Percentiles rank a stretch among this genome's conserved stretches.
Evolutionary conservation across 2,888 invertebrate species (phyloP).

Genomic region (Escarpia spicata): DNA sequence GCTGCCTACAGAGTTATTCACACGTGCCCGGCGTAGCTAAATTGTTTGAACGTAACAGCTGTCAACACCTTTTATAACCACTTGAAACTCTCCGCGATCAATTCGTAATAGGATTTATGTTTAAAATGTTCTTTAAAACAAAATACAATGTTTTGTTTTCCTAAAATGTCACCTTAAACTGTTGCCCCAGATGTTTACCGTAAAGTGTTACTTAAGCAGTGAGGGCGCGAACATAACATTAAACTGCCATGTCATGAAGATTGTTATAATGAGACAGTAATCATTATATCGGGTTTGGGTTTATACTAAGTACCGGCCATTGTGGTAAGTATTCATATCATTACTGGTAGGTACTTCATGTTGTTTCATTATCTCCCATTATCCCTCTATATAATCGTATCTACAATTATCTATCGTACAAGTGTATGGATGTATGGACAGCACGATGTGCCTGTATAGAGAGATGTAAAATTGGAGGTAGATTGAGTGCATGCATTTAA

Average conservation of each 20-base stretch:
- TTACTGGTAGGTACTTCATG: background rate
- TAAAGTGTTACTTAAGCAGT: background rate
- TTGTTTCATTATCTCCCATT: background rate
- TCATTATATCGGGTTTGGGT: background rate
- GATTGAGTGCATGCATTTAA: background rate
- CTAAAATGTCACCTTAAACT: no score
- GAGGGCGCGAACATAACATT: background rate
- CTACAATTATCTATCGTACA: background rate
- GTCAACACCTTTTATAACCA: background rate
- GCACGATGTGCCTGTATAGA: background rate
- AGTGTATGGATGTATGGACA: background rate
- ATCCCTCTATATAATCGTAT: background rate
- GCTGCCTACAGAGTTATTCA: background rate
- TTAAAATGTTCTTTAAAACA: background rate
- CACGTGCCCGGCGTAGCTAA: background rate
- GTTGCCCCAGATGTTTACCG: no score
- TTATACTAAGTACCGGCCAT: background rate
- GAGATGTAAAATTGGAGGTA: background rate
- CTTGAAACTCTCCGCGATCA: background rate
- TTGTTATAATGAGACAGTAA: background rate
- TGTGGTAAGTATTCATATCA: background rate
- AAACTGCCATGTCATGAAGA: background rate
- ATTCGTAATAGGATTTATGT: background rate
- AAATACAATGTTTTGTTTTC: no score
- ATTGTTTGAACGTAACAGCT: background rate